A percentile compares a stretch with the other conserved stretches of the same genome.
phyloP scores from a whole-genome alignment of 2,113 vertebrate species.

The Nipponia nippon region DNA sequence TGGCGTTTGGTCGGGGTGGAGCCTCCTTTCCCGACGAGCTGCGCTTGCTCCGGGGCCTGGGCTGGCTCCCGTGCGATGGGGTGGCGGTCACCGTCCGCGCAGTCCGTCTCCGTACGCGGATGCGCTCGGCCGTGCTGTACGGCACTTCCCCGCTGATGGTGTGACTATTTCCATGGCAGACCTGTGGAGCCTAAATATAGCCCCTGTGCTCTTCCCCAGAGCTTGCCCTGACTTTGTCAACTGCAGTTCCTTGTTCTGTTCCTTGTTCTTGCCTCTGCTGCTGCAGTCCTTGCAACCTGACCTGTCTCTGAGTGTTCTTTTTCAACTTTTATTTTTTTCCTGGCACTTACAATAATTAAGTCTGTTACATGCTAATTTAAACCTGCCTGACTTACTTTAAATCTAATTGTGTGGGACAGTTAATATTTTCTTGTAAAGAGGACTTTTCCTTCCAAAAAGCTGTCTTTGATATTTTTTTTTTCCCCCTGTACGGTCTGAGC shows the following conservation, averaged over 20 bases:
- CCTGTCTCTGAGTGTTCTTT: neutral
- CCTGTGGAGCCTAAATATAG: neutral
- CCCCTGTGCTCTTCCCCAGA: neutral
- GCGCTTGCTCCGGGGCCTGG: neutral
- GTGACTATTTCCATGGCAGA: neutral
- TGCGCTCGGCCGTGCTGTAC: too few relatives aligned
- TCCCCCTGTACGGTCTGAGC: accelerated
- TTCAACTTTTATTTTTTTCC: neutral
- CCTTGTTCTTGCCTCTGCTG: neutral
- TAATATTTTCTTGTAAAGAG: neutral
- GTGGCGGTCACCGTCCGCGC: neutral
- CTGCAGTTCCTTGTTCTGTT: neutral
- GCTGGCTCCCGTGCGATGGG: neutral
- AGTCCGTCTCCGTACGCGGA: neutral
- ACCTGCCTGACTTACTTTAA: neutral
- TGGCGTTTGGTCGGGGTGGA: neutral
- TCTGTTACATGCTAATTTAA: neutral
- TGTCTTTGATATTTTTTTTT: neutral
- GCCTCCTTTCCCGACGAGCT: neutral
- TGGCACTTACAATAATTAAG: neutral
- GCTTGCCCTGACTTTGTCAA: neutral
- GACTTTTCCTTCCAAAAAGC: neutral
- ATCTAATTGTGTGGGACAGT: neutral
- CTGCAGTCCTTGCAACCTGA: neutral
- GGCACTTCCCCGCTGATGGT: neutral